Evolutionary conservation across 2,113 vertebrate genomes (phyloP).

Genomic region (Oryzias woworae): DNA sequence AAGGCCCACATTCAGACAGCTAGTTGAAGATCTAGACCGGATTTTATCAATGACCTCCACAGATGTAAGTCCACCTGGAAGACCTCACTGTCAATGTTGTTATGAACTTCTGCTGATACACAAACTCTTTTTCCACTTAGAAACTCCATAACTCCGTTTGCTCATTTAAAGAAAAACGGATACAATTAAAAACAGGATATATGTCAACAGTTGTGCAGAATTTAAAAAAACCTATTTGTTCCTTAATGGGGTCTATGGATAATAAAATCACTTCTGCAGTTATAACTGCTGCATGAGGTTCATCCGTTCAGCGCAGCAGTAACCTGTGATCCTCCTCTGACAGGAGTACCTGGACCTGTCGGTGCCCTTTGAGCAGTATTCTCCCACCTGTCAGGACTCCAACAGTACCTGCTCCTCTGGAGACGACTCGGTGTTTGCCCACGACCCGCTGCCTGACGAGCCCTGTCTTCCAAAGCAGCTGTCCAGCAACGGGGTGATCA

Average conservation of each 20-base stretch:
- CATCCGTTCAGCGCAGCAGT: background rate
- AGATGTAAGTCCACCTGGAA: constrained; percentile 80
- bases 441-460: constrained; percentile 88
- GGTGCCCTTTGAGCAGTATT: constrained; percentile 95
- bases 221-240: too few species aligned
- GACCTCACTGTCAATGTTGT: background rate
- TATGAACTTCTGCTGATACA: too few species aligned
- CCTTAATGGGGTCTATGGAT: too few species aligned
- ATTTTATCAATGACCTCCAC: constrained; percentile 91
- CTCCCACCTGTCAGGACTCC: constrained; percentile 90
- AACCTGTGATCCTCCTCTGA: constrained; percentile 34
- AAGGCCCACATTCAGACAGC: constrained; percentile 96
- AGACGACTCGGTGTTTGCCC: constrained; percentile 94
- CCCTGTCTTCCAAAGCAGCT: constrained; percentile 86
- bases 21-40: constrained; percentile 94
- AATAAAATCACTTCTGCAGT: too few species aligned
- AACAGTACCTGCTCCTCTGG: constrained; percentile 95
- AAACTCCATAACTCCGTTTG: too few species aligned
- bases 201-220: too few species aligned
- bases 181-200: too few species aligned
- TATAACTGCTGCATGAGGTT: too few species aligned
- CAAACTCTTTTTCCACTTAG: too few species aligned
- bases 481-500: constrained; percentile 75
- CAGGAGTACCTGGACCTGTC: constrained; percentile 90
- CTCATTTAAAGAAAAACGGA: too few species aligned